Conservation (phyloP, 2,888 invertebrate species). For the Agrenia bidenticulata region DNA sequence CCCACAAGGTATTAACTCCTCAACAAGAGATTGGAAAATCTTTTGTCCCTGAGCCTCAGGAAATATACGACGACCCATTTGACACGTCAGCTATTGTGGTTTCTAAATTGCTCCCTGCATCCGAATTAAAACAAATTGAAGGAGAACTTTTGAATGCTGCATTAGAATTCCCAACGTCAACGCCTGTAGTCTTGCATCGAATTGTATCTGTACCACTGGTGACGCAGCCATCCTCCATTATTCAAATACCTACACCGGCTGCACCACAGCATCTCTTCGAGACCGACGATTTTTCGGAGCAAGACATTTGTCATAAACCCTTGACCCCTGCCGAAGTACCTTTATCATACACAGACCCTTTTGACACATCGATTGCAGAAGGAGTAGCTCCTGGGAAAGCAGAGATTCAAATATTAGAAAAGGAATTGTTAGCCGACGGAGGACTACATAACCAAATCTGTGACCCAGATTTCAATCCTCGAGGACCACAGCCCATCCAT, state of each 20-base stretch:
- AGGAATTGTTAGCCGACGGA: conserved; percentile 21
- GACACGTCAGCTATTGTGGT: conserved; percentile 62
- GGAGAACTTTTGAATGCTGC: conserved; percentile 61
- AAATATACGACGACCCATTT: conserved; percentile 63
- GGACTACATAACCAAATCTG: conserved; percentile 12
- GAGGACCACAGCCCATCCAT: conserved; percentile 24
- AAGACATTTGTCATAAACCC: conserved; percentile 18
- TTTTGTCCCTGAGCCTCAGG: conserved; percentile 54
- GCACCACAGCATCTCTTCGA: conserved; percentile 17
- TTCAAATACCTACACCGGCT: conserved; percentile 15
- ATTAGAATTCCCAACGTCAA: conserved; percentile 68
- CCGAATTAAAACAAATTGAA: conserved; percentile 63
- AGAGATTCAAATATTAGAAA: conserved; percentile 65
- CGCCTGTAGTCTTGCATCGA: conserved; percentile 57
- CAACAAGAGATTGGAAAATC: conserved; percentile 54
- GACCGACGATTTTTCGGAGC: conserved; percentile 16
- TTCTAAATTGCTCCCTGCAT: conserved; percentile 55
- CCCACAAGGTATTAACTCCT: conserved; percentile 39
- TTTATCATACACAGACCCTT: conserved; percentile 65
- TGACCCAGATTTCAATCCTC: conserved; percentile 37
- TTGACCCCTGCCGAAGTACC: conserved; percentile 26
- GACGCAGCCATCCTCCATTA: background rate
- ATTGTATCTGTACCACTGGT: background rate
- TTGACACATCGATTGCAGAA: conserved; percentile 76
- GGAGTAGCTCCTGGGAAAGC: conserved; percentile 71